phyloP scores from a whole-genome alignment of 2,113 vertebrate genomes.

The Eptesicus fuscus region DNA sequence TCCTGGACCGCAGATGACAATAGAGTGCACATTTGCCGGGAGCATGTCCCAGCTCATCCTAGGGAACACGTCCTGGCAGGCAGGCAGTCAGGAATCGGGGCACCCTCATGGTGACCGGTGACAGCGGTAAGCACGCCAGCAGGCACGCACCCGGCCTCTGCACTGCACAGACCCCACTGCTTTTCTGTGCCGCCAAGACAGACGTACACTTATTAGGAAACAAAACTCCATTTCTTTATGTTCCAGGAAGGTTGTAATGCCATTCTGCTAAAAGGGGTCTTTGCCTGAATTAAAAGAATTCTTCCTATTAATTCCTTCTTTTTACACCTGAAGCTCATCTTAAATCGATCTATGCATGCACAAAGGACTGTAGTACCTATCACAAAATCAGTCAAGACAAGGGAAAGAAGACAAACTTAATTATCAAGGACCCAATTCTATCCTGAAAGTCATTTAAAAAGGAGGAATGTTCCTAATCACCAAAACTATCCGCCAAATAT shows the following conservation, averaged over 20 bases:
- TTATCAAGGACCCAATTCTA: background rate
- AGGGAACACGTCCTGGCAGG: background rate
- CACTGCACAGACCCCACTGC: background rate
- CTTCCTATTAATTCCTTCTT: background rate
- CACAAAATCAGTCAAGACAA: background rate
- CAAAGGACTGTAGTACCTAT: background rate
- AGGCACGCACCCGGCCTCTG: background rate
- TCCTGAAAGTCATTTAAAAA: background rate
- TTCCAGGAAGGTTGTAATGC: background rate
- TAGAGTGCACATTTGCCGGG: background rate
- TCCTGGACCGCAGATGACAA: background rate
- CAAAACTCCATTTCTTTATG: background rate
- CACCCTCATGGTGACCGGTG: fast-evolving
- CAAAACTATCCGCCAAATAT: constrained; percentile 32
- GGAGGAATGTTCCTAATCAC: background rate
- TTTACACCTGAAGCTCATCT: background rate
- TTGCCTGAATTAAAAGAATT: background rate
- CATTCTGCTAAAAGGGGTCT: background rate
- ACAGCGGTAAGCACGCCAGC: fast-evolving
- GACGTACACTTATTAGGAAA: background rate
- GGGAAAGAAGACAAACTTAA: background rate
- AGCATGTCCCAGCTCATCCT: background rate
- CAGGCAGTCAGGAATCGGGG: background rate
- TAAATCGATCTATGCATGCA: background rate
- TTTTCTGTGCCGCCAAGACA: background rate